A percentile compares a stretch with the other conserved stretches of the same genome.
phyloP scores from a whole-genome alignment of 2,113 vertebrate species.

The Motacilla alba region DNA sequence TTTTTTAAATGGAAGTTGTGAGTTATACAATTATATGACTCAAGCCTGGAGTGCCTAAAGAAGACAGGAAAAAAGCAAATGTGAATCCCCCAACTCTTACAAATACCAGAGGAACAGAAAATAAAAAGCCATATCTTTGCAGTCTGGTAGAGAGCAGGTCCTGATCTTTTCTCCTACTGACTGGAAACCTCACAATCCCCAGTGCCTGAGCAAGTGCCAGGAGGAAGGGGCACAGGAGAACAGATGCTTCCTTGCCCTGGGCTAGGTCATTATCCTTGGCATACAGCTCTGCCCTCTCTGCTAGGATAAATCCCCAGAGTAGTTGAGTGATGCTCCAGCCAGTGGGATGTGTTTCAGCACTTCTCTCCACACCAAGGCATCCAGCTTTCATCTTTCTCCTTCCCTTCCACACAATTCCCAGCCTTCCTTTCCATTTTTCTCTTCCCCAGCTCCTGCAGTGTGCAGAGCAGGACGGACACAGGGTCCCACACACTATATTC shows the following conservation, averaged over 20 bases:
- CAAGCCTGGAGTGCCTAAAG: slow-evolving; percentile 1
- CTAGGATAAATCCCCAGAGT: too few relatives aligned
- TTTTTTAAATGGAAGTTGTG: slow-evolving; percentile 32
- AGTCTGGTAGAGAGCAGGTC: background rate
- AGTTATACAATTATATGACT: slow-evolving; percentile 41
- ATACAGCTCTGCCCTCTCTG: background rate
- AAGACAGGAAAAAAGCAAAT: background rate
- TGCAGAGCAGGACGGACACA: background rate
- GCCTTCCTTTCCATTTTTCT: background rate
- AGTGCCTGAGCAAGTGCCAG: background rate
- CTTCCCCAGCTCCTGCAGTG: background rate
- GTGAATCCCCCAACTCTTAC: background rate
- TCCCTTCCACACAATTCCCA: background rate
- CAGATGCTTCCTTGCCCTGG: background rate
- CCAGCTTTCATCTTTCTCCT: background rate
- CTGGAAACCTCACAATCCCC: background rate
- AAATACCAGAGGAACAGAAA: background rate
- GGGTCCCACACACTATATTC: background rate
- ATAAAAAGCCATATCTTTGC: background rate
- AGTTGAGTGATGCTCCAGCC: background rate
- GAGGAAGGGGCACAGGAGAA: background rate
- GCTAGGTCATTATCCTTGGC: too few relatives aligned
- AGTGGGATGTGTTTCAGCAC: rapidly evolving
- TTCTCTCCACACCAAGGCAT: rapidly evolving
- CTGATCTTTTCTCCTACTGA: background rate